Evolutionary conservation across 2,888 invertebrate genomes (phyloP).

Genomic region (Corythucha ciliata): DNA sequence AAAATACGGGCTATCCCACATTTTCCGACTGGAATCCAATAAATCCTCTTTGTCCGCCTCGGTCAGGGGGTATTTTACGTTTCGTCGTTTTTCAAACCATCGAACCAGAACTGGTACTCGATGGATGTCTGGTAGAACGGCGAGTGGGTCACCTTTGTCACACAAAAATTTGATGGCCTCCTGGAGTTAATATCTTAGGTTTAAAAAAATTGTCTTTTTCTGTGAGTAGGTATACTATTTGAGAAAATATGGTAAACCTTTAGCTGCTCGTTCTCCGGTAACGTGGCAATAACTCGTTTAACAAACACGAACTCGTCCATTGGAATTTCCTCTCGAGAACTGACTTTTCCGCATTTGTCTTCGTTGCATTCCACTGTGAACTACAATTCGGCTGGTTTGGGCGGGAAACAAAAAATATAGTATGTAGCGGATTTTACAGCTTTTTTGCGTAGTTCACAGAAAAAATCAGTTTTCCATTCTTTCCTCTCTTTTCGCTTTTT

Average conservation of each 20-base stretch:
- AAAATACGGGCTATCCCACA: slow-evolving; percentile 20
- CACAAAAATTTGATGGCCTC: slow-evolving; percentile 26
- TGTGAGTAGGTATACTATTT: too few relatives aligned
- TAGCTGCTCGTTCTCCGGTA: slow-evolving; percentile 20
- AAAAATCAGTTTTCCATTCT: too few relatives aligned
- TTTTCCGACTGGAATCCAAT: slow-evolving; percentile 12
- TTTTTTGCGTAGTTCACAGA: too few relatives aligned
- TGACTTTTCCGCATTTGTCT: slow-evolving; percentile 21
- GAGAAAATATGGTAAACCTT: too few relatives aligned
- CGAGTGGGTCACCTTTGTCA: slow-evolving; percentile 31
- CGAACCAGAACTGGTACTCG: slow-evolving; percentile 25
- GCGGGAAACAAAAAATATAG: too few relatives aligned
- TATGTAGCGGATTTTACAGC: too few relatives aligned
- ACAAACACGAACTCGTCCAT: slow-evolving; percentile 27
- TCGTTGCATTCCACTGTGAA: slow-evolving; percentile 26
- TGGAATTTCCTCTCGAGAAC: slow-evolving; percentile 22
- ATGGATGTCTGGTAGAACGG: slow-evolving; percentile 29
- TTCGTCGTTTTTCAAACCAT: slow-evolving; percentile 28
- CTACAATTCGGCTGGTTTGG: too few relatives aligned
- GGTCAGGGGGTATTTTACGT: slow-evolving; percentile 23
- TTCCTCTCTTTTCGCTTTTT: slow-evolving; percentile 11
- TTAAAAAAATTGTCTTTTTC: too few relatives aligned
- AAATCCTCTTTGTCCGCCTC: slow-evolving; percentile 26
- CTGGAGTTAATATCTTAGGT: slow-evolving; percentile 3
- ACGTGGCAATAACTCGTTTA: slow-evolving; percentile 22